phyloP scores from a whole-genome alignment of 2,797 vertebrate species.

The Hylomyscus alleni region DNA sequence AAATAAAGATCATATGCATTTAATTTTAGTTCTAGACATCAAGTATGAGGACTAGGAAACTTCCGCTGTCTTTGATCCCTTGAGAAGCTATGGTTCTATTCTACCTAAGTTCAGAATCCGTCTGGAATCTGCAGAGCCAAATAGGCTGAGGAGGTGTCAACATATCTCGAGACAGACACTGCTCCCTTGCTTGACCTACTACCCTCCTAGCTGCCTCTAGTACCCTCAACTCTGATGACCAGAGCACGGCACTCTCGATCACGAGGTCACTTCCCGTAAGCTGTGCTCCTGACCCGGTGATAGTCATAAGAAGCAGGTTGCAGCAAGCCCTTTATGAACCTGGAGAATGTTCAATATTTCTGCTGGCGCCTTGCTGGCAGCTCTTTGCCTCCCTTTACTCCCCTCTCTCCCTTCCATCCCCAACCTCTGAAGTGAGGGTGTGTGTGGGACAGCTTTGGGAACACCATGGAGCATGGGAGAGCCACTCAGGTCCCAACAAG shows the following conservation, averaged over 20 bases:
- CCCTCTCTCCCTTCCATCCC: not conserved
- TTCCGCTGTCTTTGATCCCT: not conserved
- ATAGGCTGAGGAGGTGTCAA: not conserved
- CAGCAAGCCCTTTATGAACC: not conserved
- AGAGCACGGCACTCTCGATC: rapidly evolving
- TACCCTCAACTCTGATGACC: not conserved
- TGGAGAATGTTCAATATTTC: not conserved
- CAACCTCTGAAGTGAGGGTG: not conserved
- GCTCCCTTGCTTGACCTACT: not conserved
- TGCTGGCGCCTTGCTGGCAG: not conserved
- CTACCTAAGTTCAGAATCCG: not conserved
- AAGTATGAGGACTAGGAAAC: not conserved
- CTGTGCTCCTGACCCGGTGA: not conserved
- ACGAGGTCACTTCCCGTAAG: not conserved
- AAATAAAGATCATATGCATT: not conserved
- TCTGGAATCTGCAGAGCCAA: not conserved
- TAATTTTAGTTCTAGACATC: conserved; percentile 44
- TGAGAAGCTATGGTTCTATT: not conserved
- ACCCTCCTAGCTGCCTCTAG: not conserved
- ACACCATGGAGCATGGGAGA: not conserved
- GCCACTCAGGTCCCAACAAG: not conserved
- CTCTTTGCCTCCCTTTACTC: not conserved
- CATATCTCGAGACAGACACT: not conserved
- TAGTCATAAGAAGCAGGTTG: not conserved
- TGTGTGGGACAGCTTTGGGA: not conserved